These are phyloP conservation scores for Oceanodroma tethys DNA, from an alignment of 2,113 vertebrate genomes.

Conservation along the genomic window DNA sequence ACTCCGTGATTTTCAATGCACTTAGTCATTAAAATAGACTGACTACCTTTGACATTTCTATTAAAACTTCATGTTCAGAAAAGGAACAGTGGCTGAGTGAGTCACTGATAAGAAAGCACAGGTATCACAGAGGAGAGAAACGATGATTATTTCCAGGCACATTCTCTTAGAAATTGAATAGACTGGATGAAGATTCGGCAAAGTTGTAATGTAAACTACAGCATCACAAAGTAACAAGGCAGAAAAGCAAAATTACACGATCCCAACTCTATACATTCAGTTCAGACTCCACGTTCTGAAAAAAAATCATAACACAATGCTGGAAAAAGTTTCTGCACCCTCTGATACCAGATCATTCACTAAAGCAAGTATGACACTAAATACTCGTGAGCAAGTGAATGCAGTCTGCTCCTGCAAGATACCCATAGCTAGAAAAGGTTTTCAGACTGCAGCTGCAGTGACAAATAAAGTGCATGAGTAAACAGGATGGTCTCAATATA, in stretches of 20 bases:
- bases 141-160: neutral
- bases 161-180: neutral
- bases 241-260: neutral
- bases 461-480: neutral
- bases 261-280: neutral
- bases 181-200: neutral
- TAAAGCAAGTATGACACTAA: neutral
- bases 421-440: neutral
- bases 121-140: neutral
- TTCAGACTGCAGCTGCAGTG: neutral
- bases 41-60: slow-evolving; percentile 12
- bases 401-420: neutral
- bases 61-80: slow-evolving; percentile 13
- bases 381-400: neutral
- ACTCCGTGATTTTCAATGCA: neutral
- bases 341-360: neutral
- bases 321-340: neutral
- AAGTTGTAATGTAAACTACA: neutral
- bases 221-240: neutral
- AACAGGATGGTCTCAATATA: neutral
- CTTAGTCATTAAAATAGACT: neutral
- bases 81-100: neutral
- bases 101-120: neutral
- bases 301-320: neutral
- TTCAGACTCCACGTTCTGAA: neutral